Base-by-base conservation (phyloP, 2,113 vertebrate species). In the Salvelinus sp. region DNA sequence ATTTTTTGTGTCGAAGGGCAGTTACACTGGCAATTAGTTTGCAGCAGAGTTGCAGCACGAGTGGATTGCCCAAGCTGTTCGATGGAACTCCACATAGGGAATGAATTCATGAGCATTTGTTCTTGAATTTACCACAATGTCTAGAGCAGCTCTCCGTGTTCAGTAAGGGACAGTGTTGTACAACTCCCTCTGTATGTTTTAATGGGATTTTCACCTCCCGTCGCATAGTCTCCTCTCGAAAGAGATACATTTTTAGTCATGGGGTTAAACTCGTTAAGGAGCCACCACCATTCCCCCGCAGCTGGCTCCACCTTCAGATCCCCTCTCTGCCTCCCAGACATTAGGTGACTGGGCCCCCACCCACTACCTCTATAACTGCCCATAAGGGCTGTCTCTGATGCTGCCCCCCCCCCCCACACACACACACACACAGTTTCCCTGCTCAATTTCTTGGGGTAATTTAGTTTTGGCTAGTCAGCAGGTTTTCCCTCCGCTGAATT, bases 151-250 rank as follows among this genome's bases (percentile, higher is more conserved):
- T 74, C 82, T 78, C 78, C 75, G 23, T 76, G 54, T 48, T 68
- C 50, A 18, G 82, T 84, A 76, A 66, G 76, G 76, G 76, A 74
- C 72, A 66, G 0, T 23, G 84, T 92, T 91, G 87, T 87, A 85
- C 92, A 92, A 91, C 33, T 4, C 65, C 76, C 58, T 9, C 76
- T 85, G 77, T 89, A 64, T 87, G 78, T 81, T 77, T 84, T 89
- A 83, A 90, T 87, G 84, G 80, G 72, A 83, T 88, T 88, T 87
- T 88, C 73, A 83, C 78, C 76, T 70, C 74, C n/a, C 10, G n/a
- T 74, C 63, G 23, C 23, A 13, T 66, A 69, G 69, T 27, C 50
- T 54, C 4, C 44, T 71, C 38, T 60, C 47, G 27, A 82, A 74
- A 82, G 76, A 75, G 78, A 86, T 75, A 84, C 58, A 60, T 1